These are phyloP conservation scores for Onchidella celtica DNA, from an alignment of 2,888 invertebrate genomes.

Conservation along the genomic window DNA sequence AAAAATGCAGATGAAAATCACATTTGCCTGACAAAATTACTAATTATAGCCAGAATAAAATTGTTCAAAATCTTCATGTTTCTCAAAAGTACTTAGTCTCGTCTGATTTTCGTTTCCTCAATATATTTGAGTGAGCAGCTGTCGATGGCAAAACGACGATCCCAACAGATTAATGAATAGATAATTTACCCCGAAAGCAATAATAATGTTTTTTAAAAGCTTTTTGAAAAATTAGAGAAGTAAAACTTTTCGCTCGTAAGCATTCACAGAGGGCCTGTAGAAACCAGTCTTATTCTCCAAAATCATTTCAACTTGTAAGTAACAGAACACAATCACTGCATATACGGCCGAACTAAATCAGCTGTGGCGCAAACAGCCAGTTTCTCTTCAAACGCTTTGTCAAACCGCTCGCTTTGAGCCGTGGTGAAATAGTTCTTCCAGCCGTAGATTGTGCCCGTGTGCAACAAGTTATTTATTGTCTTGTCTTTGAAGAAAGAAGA, in stretches of 20 bases:
- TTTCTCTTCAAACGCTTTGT: background rate
- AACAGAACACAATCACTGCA: background rate
- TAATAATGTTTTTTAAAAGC: too few species aligned
- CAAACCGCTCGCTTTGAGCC: background rate
- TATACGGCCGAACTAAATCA: background rate
- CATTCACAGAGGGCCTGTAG: background rate
- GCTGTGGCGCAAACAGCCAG: background rate
- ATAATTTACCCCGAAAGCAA: too few species aligned
- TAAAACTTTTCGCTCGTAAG: too few species aligned
- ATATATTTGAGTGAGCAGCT: too few species aligned
- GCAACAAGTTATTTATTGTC: background rate
- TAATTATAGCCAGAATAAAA: too few species aligned
- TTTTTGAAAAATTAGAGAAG: too few species aligned
- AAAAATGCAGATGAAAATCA: too few species aligned
- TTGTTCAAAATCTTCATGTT: too few species aligned
- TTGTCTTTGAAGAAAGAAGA: too few species aligned
- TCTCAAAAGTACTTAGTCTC: background rate
- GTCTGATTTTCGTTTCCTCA: background rate
- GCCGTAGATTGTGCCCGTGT: background rate
- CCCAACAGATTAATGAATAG: too few species aligned
- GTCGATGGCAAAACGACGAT: too few species aligned
- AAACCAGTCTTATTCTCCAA: background rate
- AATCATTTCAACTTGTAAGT: background rate
- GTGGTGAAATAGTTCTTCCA: background rate
- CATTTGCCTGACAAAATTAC: too few species aligned